Evolutionary conservation across 2,888 invertebrate genomes (phyloP).

Genomic region (Disparrhopalites patrizii): DNA sequence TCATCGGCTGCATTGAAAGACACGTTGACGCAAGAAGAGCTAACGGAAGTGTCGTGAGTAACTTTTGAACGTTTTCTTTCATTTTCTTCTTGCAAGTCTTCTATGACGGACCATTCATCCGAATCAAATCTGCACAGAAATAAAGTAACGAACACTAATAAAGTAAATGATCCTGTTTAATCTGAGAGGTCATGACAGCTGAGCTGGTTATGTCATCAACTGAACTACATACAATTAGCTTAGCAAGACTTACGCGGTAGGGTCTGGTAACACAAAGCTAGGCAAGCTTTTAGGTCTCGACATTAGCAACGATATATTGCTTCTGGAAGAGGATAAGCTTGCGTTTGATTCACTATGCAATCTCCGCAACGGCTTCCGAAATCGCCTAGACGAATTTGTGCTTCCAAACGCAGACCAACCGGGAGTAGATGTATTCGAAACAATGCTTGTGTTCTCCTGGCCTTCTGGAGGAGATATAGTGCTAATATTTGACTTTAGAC

Average conservation of each 20-base stretch:
- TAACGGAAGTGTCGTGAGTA: conserved; percentile 2
- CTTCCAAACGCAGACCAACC: conserved; percentile 16
- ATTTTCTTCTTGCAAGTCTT: conserved; percentile 6
- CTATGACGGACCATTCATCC: conserved; percentile 26
- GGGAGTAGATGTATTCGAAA: conserved; percentile 26
- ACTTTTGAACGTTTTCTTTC: conserved; percentile 9
- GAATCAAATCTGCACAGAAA: conserved; percentile 15
- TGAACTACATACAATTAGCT: too few relatives aligned
- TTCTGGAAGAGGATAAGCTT: conserved; percentile 1
- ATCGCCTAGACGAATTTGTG: conserved; percentile 9
- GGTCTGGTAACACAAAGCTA: conserved; percentile 18
- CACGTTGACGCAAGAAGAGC: conserved; percentile 20
- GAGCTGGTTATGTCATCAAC: too few relatives aligned
- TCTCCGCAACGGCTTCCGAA: conserved; percentile 27
- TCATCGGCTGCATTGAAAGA: conserved; percentile 21
- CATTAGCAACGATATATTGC: conserved; percentile 2
- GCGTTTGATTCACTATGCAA: conserved; percentile 24
- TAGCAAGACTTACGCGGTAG: conserved; percentile 17
- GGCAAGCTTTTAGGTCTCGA: conserved; percentile 26
- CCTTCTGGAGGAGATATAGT: conserved; percentile 17
- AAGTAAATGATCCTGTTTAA: too few relatives aligned
- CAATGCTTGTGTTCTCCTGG: conserved; percentile 9
- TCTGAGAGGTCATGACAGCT: too few relatives aligned
- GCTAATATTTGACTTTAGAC: conserved; percentile 2
- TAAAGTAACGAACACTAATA: too few relatives aligned